Base-by-base conservation (phyloP, 1,140 invertebrate species). In the Papilio dardanus region DNA sequence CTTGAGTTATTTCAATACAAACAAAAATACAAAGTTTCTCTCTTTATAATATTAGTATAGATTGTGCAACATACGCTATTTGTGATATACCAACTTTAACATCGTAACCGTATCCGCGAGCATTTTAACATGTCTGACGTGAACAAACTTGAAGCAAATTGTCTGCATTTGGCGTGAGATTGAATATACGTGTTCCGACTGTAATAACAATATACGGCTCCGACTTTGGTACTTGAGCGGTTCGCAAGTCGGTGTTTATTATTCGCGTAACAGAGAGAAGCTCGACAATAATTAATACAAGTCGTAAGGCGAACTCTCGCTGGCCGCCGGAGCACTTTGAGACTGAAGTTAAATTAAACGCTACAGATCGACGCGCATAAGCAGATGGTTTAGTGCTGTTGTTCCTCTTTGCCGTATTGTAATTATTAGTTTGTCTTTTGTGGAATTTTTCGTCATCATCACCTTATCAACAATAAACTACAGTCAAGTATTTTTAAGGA, bases 301-400 rank as follows among this genome's bases (percentile, higher is more conserved):
- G 87, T 76, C 74, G 81, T 77, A 62, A 68, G 80, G 83, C 82
- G 78, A 86, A 88, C 78, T 86, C 79, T 81, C 83, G 74, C 77
- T 88, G 81, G 30, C 71, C 65, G 80, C 31, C 30, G 83, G 83
- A 85, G 80, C 83, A 85, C 83, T 88, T 87, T 81, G 81, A 80
- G 79, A 83, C 80, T 74, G 81, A 91, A 91, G 86, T 91, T 91
- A 90, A 87, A 91, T 91, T 91, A 88, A 89, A 90, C 79, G 88
- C 69, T 86, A 82, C 85, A 88, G 81, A 88, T 86, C 85, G 86
- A 85, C 84, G 85, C 85, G 82, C 82, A 80, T 77, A 81, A 86
- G 78, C 83, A 79, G 74, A 77, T 78, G 78, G 81, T 84, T 77
- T 83, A 84, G 76, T 83, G 79, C 79, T 77, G 80, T 78, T 82